phyloP scores from a whole-genome alignment of 2,888 invertebrate species.

The Netelia fuscicornis region DNA sequence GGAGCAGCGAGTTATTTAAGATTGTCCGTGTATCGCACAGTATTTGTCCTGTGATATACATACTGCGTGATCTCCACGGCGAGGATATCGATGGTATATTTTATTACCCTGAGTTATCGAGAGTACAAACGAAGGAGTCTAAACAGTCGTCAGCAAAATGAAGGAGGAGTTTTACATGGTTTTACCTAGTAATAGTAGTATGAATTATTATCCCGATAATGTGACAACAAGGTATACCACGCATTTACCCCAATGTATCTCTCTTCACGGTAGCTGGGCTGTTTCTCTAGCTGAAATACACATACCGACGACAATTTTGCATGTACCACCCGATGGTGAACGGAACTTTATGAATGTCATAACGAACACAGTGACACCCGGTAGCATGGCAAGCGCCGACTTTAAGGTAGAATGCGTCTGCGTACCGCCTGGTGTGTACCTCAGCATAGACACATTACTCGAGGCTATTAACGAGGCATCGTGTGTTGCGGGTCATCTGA shows the following conservation, averaged over 20 bases:
- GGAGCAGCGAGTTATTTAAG: neutral
- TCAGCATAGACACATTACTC: conserved; percentile 4
- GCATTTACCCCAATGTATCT: neutral
- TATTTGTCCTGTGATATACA: neutral
- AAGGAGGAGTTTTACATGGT: neutral
- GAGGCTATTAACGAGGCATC: neutral
- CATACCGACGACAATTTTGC: conserved; percentile 1
- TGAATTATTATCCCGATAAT: neutral
- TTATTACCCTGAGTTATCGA: neutral
- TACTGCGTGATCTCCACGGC: too few species aligned
- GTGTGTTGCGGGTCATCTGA: neutral
- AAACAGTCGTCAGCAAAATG: neutral
- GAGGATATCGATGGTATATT: neutral
- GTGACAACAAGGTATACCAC: conserved; percentile 7
- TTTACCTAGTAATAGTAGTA: neutral
- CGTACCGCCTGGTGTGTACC: neutral
- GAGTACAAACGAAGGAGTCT: neutral
- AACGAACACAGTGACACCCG: neutral
- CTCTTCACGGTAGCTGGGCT: neutral
- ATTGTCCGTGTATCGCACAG: neutral
- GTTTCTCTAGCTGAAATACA: conserved; percentile 5
- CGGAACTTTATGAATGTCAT: neutral
- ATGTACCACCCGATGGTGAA: neutral
- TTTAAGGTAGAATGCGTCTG: neutral
- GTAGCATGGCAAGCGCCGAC: neutral